phyloP scores from a whole-genome alignment of 2,888 invertebrate species.

The Silvanus unidentatus region DNA sequence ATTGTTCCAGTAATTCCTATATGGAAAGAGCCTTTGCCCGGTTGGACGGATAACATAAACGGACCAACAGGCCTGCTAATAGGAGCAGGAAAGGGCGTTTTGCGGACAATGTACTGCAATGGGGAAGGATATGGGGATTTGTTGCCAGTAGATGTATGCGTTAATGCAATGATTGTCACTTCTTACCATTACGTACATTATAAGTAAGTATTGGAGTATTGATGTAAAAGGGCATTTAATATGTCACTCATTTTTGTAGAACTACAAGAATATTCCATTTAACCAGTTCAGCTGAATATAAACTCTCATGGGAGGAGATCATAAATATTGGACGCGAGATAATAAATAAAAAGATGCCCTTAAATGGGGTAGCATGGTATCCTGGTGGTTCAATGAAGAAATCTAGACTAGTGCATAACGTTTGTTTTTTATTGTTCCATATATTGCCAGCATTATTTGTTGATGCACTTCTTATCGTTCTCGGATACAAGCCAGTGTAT shows the following conservation, averaged over 20 bases:
- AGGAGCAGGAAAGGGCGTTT: slow-evolving; percentile 80
- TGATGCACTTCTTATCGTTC: slow-evolving; percentile 69
- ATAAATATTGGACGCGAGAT: slow-evolving; percentile 74
- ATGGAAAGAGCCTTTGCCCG: slow-evolving; percentile 77
- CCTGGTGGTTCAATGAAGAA: slow-evolving; percentile 86
- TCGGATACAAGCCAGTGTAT: slow-evolving; percentile 86
- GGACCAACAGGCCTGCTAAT: slow-evolving; percentile 83
- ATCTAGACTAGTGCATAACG: slow-evolving; percentile 68
- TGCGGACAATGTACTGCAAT: slow-evolving; percentile 83
- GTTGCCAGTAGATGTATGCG: slow-evolving; percentile 73
- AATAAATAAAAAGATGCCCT: slow-evolving; percentile 69
- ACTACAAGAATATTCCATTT: slow-evolving; percentile 62
- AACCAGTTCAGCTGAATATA: slow-evolving; percentile 74
- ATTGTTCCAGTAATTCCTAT: slow-evolving; percentile 67
- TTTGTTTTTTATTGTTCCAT: slow-evolving; percentile 83
- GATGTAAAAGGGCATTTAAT: too few relatives aligned
- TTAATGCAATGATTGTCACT: slow-evolving; percentile 59
- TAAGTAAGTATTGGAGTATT: slow-evolving; percentile 47
- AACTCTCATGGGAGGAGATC: slow-evolving; percentile 84
- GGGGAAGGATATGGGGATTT: slow-evolving; percentile 69
- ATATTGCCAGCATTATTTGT: slow-evolving; percentile 83
- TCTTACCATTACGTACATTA: slow-evolving; percentile 53
- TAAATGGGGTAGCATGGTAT: slow-evolving; percentile 79
- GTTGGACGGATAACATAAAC: slow-evolving; percentile 91
- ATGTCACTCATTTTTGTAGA: slow-evolving; percentile 42